Conservation (phyloP, 2,797 vertebrate species). For the Aulostomus chinensis region DNA sequence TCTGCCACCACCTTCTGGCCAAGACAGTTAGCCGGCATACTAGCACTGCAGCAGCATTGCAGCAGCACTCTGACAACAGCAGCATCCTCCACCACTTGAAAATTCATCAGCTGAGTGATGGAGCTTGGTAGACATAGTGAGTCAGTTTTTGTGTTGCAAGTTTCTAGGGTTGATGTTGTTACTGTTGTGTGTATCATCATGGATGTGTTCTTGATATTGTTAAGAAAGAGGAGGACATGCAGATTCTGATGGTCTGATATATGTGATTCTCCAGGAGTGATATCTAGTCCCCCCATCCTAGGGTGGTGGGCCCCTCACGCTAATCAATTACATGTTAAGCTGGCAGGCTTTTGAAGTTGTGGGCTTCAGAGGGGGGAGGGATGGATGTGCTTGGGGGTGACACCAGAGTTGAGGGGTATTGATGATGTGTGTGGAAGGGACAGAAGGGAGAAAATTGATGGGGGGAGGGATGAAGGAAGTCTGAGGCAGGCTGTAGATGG, state of each 20-base stretch:
- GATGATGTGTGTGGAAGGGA: slow-evolving; percentile 72
- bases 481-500: slow-evolving; percentile 17
- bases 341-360: slow-evolving; percentile 68
- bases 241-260: slow-evolving; percentile 20
- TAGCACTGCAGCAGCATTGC: slow-evolving; percentile 1
- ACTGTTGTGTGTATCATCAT: too few relatives aligned
- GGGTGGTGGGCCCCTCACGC: slow-evolving; percentile 47
- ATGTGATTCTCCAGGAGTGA: slow-evolving; percentile 42
- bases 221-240: too few relatives aligned
- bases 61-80: slow-evolving; percentile 3
- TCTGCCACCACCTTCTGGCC: background rate
- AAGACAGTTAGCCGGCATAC: background rate
- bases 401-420: slow-evolving; percentile 64
- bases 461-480: slow-evolving; percentile 40
- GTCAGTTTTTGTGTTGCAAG: too few relatives aligned
- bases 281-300: slow-evolving; percentile 28
- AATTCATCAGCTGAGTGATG: slow-evolving; percentile 19
- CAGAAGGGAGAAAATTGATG: slow-evolving; percentile 48
- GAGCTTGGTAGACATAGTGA: slow-evolving; percentile 12
- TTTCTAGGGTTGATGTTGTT: too few relatives aligned
- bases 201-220: too few relatives aligned
- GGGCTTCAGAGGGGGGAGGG: slow-evolving; percentile 51
- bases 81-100: slow-evolving; percentile 2
- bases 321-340: slow-evolving; percentile 78
- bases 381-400: slow-evolving; percentile 30